phyloP scores from a whole-genome alignment of 2,797 vertebrate species.

The Lutjanus campechanus region DNA sequence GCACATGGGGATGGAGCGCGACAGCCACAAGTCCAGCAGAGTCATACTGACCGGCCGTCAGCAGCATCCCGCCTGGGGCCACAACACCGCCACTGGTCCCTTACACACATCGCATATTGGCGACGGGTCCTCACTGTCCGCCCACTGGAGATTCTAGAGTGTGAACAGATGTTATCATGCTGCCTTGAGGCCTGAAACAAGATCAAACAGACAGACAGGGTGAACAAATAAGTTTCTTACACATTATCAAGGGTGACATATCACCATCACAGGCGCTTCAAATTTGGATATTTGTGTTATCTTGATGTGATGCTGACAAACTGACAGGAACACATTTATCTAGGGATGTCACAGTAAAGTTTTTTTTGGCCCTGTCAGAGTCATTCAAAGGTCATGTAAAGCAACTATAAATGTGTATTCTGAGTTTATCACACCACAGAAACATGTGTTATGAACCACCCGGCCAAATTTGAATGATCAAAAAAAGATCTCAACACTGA shows the following conservation, averaged over 20 bases:
- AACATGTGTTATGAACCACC: too few relatives aligned
- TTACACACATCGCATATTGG: conserved; percentile 76
- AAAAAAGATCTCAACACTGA: too few relatives aligned
- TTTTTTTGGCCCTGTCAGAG: not conserved
- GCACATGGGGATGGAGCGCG: conserved; percentile 98
- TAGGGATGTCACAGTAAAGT: not conserved
- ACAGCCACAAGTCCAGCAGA: conserved; percentile 98
- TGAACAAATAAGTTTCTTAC: not conserved
- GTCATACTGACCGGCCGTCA: conserved; percentile 94
- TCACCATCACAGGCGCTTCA: too few relatives aligned
- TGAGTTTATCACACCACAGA: too few relatives aligned
- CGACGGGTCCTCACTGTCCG: conserved; percentile 69
- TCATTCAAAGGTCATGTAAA: too few relatives aligned
- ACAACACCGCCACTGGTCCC: conserved; percentile 81
- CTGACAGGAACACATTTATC: not conserved
- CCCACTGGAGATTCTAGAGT: conserved; percentile 54
- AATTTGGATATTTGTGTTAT: not conserved
- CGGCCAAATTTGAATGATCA: too few relatives aligned
- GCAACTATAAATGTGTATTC: too few relatives aligned
- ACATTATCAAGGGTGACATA: not conserved
- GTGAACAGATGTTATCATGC: conserved; percentile 73
- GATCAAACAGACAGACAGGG: conserved; percentile 52
- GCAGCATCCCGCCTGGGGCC: conserved; percentile 91
- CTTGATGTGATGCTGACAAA: not conserved
- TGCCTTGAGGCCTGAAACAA: conserved; percentile 75